Conservation (phyloP, 2,888 invertebrate genomes). For the Stenotaenia linearis region DNA sequence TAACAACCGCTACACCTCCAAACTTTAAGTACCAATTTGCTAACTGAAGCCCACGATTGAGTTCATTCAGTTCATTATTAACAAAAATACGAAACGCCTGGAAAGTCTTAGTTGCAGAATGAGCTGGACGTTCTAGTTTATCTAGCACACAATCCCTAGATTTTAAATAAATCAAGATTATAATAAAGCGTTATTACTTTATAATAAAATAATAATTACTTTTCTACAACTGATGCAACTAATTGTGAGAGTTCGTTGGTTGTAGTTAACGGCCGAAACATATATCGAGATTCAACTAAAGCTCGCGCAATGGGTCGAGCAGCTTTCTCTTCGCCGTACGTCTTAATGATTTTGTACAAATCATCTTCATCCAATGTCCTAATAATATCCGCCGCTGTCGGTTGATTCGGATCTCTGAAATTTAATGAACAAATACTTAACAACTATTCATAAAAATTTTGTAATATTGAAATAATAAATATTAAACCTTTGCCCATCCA, state of each 20-base stretch:
- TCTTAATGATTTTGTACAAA: slow-evolving; percentile 74
- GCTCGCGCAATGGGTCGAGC: slow-evolving; percentile 80
- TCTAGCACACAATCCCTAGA: slow-evolving; percentile 57
- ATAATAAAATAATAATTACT: slow-evolving; percentile 6
- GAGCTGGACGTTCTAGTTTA: slow-evolving; percentile 66
- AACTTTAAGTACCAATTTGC: slow-evolving; percentile 68
- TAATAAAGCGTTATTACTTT: not conserved
- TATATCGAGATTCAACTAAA: slow-evolving; percentile 73
- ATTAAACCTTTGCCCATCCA: slow-evolving; percentile 65
- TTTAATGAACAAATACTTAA: no score
- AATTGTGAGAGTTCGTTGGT: slow-evolving; percentile 75
- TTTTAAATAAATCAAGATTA: no score
- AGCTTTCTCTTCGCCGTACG: slow-evolving; percentile 85
- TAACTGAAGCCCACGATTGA: slow-evolving; percentile 77
- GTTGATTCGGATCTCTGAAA: slow-evolving; percentile 55
- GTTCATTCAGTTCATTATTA: slow-evolving; percentile 91
- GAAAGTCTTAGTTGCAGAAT: slow-evolving; percentile 86
- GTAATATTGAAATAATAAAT: no score
- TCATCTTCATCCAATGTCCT: slow-evolving; percentile 71
- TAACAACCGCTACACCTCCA: slow-evolving; percentile 70
- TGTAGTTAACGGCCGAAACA: slow-evolving; percentile 67
- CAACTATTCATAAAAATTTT: no score
- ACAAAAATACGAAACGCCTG: slow-evolving; percentile 91
- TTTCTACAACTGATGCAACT: slow-evolving; percentile 55
- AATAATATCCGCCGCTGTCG: slow-evolving; percentile 82